Conservation (phyloP, 2,113 vertebrate species). For the Oenanthe melanoleuca region DNA sequence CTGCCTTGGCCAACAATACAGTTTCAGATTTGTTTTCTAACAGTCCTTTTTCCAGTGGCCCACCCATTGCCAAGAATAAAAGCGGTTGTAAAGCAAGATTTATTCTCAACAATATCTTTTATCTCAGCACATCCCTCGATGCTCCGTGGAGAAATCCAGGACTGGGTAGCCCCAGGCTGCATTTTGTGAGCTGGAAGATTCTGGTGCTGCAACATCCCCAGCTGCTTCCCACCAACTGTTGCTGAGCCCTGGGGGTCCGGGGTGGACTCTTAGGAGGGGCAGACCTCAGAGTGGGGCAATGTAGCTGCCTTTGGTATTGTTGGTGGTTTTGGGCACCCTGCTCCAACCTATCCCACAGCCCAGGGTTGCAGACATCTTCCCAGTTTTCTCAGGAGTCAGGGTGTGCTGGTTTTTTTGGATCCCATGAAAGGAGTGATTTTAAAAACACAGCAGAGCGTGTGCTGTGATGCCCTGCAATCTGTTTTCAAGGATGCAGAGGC, state of each 20-base stretch:
- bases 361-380: background rate
- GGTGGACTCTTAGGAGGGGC: background rate
- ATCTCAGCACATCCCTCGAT: background rate
- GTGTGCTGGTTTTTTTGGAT: background rate
- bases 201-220: background rate
- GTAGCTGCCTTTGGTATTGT: background rate
- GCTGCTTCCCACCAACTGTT: background rate
- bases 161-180: background rate
- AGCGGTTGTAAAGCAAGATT: background rate
- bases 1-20: background rate
- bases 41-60: background rate
- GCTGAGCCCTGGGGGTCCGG: background rate
- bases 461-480: background rate
- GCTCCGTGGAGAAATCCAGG: background rate
- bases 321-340: background rate
- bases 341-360: fast-evolving
- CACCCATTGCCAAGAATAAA: slow-evolving; percentile 4
- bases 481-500: background rate
- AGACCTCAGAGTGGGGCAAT: background rate
- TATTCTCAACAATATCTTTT: slow-evolving; percentile 18
- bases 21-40: slow-evolving; percentile 16
- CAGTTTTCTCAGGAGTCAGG: background rate
- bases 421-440: background rate
- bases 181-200: background rate
- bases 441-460: background rate